These are phyloP conservation scores for Poeciliopsis turrubarensis DNA, from an alignment of 2,113 vertebrate species.

Conservation along the genomic window DNA sequence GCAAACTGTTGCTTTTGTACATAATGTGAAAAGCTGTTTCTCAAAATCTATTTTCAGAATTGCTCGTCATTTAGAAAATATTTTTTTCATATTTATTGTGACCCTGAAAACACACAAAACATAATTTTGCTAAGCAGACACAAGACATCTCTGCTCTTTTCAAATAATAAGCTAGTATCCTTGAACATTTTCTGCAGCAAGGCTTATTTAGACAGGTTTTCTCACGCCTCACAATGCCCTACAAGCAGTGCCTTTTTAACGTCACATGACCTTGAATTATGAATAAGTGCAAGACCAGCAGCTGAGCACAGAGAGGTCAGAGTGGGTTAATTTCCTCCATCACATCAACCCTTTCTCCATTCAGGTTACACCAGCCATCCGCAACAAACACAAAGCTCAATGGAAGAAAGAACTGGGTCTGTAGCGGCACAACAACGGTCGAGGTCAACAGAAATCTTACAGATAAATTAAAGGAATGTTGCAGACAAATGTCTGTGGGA, in stretches of 20 bases:
- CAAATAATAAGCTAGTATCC: background rate
- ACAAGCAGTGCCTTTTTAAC: background rate
- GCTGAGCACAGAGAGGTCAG: slow-evolving; percentile 6
- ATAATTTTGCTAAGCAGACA: background rate
- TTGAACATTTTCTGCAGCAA: background rate
- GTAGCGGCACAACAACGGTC: background rate
- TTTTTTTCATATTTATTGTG: background rate
- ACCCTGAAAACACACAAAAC: background rate
- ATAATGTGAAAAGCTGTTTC: too few relatives aligned
- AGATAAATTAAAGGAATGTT: background rate
- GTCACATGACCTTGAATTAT: slow-evolving; percentile 17
- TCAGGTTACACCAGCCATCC: background rate
- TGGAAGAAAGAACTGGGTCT: background rate
- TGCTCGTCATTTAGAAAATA: too few relatives aligned
- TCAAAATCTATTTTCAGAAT: too few relatives aligned
- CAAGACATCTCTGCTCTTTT: background rate
- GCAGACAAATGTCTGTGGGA: too few relatives aligned
- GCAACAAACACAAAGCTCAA: background rate
- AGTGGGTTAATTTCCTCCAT: slow-evolving; percentile 14
- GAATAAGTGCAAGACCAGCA: slow-evolving; percentile 9
- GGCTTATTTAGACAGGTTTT: background rate
- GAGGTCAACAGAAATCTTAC: background rate
- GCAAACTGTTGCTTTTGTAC: too few relatives aligned
- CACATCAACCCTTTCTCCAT: background rate
- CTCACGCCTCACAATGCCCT: background rate